Evolutionary conservation across 2,113 vertebrate genomes (phyloP).

Genomic region (Sclerurus mexicanus): DNA sequence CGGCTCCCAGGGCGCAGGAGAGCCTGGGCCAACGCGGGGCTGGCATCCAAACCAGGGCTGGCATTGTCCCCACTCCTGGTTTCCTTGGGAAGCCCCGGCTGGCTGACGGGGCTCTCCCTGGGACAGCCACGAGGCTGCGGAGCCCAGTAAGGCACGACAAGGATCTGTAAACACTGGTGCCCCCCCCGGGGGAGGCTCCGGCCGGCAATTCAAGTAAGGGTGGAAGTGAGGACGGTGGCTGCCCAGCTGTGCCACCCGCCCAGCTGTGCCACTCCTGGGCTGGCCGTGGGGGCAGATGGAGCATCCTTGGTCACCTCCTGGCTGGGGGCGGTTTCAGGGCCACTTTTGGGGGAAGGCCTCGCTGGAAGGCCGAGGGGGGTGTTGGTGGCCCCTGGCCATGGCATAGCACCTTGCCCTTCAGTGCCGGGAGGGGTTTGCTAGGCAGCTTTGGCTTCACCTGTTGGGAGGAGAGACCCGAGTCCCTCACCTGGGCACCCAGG

Average conservation of each 20-base stretch:
- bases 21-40: fast-evolving
- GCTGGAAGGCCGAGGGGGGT: background rate
- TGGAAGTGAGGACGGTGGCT: fast-evolving
- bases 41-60: background rate
- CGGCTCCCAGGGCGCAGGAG: background rate
- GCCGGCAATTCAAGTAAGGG: background rate
- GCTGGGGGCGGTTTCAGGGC: background rate
- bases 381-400: fast-evolving
- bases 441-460: background rate
- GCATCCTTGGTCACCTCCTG: conserved; percentile 4
- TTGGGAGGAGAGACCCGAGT: background rate
- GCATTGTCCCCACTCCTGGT: background rate
- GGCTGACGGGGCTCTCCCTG: background rate
- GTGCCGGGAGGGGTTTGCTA: background rate
- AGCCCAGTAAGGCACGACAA: conserved; percentile 40
- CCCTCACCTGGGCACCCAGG: background rate
- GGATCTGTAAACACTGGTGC: conserved; percentile 1
- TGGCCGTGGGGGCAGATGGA: background rate
- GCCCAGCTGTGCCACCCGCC: background rate
- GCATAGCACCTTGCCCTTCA: background rate
- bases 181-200: background rate
- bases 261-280: background rate
- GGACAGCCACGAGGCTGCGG: fast-evolving
- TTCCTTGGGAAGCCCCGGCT: background rate
- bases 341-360: background rate